A percentile compares a stretch with the other conserved stretches of the same genome.
These are phyloP conservation scores for Trilocha varians DNA, from an alignment of 2,888 invertebrate species.

Conservation along the genomic window DNA sequence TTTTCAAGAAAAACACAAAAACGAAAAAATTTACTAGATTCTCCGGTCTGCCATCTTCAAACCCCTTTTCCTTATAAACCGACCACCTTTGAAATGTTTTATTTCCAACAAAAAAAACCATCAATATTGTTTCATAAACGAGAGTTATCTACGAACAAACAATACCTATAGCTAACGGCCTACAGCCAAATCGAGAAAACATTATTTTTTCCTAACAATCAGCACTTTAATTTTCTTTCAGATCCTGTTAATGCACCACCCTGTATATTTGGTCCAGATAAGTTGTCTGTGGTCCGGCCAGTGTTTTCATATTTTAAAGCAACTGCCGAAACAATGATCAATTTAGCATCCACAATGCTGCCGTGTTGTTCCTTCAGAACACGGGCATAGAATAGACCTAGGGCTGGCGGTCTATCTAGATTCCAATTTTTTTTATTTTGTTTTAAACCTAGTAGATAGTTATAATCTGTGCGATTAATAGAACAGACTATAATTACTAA, in stretches of 20 bases:
- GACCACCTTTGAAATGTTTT: too few species aligned
- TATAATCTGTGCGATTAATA: too few species aligned
- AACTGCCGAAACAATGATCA: conserved; percentile 58
- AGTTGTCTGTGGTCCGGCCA: conserved; percentile 12
- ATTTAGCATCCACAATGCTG: conserved; percentile 42
- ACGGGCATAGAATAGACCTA: conserved; percentile 14
- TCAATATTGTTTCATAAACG: too few species aligned
- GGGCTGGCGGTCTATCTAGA: conserved; percentile 20
- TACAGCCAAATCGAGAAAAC: background rate
- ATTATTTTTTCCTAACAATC: background rate
- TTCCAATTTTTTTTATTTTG: background rate
- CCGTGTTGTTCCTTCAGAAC: conserved; percentile 13
- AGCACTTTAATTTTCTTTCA: background rate
- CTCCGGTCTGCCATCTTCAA: too few species aligned
- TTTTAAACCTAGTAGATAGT: too few species aligned
- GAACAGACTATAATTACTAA: too few species aligned
- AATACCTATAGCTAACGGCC: too few species aligned
- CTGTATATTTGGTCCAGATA: conserved; percentile 2
- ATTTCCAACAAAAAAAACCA: too few species aligned
- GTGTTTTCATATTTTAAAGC: conserved; percentile 34
- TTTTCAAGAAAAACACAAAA: too few species aligned
- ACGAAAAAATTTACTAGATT: too few species aligned
- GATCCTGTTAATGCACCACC: background rate
- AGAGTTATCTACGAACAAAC: too few species aligned
- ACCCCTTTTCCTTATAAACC: too few species aligned